These are phyloP conservation scores for Spialia ferax DNA, from an alignment of 2,888 invertebrate species.

Conservation along the genomic window DNA sequence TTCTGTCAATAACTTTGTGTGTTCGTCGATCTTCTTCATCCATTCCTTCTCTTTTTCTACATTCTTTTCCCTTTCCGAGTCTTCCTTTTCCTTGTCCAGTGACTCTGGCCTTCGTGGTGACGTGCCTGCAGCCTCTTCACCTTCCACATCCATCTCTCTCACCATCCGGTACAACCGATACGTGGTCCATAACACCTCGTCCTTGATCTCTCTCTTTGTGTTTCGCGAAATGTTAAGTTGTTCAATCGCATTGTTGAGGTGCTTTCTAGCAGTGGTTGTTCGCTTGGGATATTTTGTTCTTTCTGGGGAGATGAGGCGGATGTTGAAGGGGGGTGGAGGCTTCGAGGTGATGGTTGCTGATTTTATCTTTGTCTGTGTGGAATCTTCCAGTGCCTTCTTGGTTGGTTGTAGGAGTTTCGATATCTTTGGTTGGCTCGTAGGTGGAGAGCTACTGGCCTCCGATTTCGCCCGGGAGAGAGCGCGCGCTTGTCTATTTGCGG, in stretches of 20 bases:
- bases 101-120: neutral
- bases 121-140: neutral
- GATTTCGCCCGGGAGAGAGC: conserved; percentile 1
- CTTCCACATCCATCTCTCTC: conserved; percentile 2
- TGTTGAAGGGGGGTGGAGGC: conserved; percentile 1
- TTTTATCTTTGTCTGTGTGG: too few species aligned
- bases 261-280: neutral
- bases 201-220: neutral
- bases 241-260: conserved; percentile 2
- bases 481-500: neutral
- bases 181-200: conserved; percentile 1
- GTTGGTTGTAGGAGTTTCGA: neutral
- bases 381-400: neutral
- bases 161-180: conserved; percentile 1
- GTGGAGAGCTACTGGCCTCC: neutral
- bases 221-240: neutral
- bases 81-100: conserved; percentile 3
- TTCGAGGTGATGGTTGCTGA: neutral
- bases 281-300: neutral
- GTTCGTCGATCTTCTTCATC: neutral
- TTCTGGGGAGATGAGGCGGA: conserved; percentile 1
- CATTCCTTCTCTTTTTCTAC: neutral
- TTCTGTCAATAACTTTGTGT: neutral
- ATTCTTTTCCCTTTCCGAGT: conserved; percentile 1
- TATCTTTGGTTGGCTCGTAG: neutral